Evolutionary conservation across 2,797 vertebrate genomes (phyloP).

Genomic region (Sebastes flavidus): DNA sequence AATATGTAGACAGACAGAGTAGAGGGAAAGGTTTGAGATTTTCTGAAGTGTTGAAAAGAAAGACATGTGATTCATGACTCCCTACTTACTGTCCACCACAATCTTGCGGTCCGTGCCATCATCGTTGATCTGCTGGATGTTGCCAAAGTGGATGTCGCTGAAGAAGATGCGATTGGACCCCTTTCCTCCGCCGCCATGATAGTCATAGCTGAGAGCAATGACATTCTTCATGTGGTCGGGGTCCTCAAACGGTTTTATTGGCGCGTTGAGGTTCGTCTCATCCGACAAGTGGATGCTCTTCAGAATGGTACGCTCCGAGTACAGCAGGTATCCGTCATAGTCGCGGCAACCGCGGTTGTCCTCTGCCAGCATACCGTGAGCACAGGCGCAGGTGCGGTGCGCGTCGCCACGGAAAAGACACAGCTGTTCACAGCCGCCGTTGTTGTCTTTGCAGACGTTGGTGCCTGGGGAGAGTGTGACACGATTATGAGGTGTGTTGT

Average conservation of each 20-base stretch:
- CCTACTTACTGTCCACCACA: slow-evolving; percentile 94
- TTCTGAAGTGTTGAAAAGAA: neutral
- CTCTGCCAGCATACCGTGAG: slow-evolving; percentile 94
- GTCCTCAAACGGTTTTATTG: slow-evolving; percentile 96
- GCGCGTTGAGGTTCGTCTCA: slow-evolving; percentile 96
- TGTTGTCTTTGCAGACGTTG: slow-evolving; percentile 91
- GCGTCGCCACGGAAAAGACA: slow-evolving; percentile 89
- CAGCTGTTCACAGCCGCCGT: slow-evolving; percentile 94
- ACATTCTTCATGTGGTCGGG: slow-evolving; percentile 98
- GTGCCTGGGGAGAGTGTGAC: slow-evolving; percentile 82
- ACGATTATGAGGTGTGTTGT: neutral
- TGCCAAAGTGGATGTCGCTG: slow-evolving; percentile 98
- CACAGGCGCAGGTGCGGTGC: slow-evolving; percentile 91
- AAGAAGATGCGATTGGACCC: slow-evolving; percentile 95
- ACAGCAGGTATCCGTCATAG: slow-evolving; percentile 96
- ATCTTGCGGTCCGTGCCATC: slow-evolving; percentile 91
- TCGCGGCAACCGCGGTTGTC: slow-evolving; percentile 90
- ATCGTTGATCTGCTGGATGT: slow-evolving; percentile 97
- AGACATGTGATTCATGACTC: neutral
- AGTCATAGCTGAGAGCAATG: slow-evolving; percentile 95
- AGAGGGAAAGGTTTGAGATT: neutral
- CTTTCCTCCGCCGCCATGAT: slow-evolving; percentile 88
- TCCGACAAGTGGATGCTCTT: slow-evolving; percentile 98
- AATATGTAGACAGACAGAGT: neutral
- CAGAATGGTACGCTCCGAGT: slow-evolving; percentile 96